A percentile compares a stretch with the other conserved stretches of the same genome.
These are phyloP conservation scores for Andrena minutula DNA, from an alignment of 2,888 invertebrate species.

Conservation along the genomic window DNA sequence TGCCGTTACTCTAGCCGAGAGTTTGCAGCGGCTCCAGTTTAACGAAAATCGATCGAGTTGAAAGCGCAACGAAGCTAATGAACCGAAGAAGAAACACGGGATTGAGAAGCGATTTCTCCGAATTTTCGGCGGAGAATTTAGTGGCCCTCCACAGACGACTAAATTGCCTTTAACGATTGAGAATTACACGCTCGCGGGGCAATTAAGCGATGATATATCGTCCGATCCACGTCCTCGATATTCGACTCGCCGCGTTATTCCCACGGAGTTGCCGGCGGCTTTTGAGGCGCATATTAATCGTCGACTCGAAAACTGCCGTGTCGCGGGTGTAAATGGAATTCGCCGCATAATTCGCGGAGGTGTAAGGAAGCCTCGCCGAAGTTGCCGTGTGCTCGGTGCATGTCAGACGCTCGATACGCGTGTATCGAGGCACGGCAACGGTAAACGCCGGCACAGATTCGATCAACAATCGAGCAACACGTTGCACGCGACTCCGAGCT, in stretches of 20 bases:
- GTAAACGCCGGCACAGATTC: conserved; percentile 37
- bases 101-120: conserved; percentile 30
- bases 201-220: background rate
- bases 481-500: conserved; percentile 42
- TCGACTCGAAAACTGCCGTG: too few relatives aligned
- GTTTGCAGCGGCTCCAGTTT: conserved; percentile 12
- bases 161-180: conserved; percentile 15
- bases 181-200: background rate
- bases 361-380: conserved; percentile 8
- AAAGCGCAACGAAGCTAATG: conserved; percentile 35
- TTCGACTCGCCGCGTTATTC: too few relatives aligned
- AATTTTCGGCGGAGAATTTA: conserved; percentile 20
- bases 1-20: conserved; percentile 46
- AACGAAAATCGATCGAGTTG: conserved; percentile 48
- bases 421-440: background rate
- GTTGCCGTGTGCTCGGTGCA: conserved; percentile 7
- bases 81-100: conserved; percentile 44
- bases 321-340: background rate
- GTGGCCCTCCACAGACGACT: background rate
- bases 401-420: conserved; percentile 30
- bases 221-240: too few relatives aligned
- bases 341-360: conserved; percentile 25
- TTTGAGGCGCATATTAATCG: too few relatives aligned
- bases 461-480: conserved; percentile 51
- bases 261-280: too few relatives aligned